Conservation (phyloP, 2,113 vertebrate species). For the Sitta europaea region DNA sequence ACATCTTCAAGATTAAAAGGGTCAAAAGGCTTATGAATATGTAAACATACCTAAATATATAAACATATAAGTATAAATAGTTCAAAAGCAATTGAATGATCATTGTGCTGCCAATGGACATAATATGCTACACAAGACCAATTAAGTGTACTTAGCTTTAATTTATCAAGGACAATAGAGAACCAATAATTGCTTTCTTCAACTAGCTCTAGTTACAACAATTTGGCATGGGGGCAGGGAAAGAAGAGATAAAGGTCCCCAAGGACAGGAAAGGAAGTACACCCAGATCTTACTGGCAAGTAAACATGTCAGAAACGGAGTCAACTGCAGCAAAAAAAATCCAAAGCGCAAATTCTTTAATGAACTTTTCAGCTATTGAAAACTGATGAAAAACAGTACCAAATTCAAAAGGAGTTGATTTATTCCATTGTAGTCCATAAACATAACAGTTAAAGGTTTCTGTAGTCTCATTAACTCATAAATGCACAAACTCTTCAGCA, state of each 20-base stretch:
- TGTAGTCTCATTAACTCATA: neutral
- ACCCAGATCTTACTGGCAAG: neutral
- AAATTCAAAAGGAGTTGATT: neutral
- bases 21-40: neutral
- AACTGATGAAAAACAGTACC: neutral
- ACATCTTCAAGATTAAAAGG: neutral
- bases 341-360: neutral
- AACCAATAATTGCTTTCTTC: neutral
- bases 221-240: neutral
- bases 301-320: neutral
- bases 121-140: neutral
- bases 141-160: neutral
- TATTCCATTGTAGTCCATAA: neutral
- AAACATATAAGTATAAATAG: neutral
- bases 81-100: neutral
- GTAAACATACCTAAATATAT: neutral
- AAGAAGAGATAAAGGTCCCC: neutral
- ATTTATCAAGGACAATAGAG: neutral
- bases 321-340: neutral
- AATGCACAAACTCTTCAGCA: neutral
- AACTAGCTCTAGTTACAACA: neutral
- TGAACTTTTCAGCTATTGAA: neutral
- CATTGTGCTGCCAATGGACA: neutral
- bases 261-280: neutral
- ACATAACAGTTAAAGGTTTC: neutral